Evolutionary conservation across 1,140 invertebrate genomes (phyloP), one percentile per base, ranked within the genome.

Genomic region (Agraylea sexmaculata): DNA sequence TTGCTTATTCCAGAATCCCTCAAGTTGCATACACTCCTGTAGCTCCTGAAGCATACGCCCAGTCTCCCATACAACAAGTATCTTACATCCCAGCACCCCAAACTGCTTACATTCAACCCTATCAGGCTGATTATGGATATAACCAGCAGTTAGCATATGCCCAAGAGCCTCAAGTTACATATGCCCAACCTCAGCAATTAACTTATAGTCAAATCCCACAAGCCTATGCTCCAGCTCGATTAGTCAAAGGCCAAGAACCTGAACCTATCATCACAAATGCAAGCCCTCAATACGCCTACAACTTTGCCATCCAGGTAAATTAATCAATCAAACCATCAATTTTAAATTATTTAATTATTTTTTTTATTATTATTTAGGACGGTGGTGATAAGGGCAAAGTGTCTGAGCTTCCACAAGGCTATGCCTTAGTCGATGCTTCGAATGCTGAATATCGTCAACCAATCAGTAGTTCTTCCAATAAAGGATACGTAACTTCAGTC

Each of bases 271-370:
- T 21, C 31, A 4, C 25, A 42, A 11, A 21, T 20, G 12, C 5
- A 13, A 35, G 18, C n/a, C 3, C 34, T 16, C 40, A 42, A 42
- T 42, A 42, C 25, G 18, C 40, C 11, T 42, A 42, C 27, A 20
- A 32, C 3, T 42, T 29, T 13, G 34, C 35, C 12, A 15, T 16
- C 2, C 40, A 29, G 17, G 34, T 37, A 21, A 23, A 13, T 10
- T 6, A 11, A 37, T 10, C 15, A 10, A 23, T 25, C 22, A 37
- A n/a, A n/a, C n/a, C n/a, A n/a, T n/a, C n/a, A n/a, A n/a, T n/a
- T n/a, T n/a, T n/a, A n/a, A n/a, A n/a, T n/a, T n/a, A n/a, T n/a
- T n/a, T n/a, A n/a, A n/a, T n/a, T n/a, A n/a, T n/a, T n/a, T n/a
- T n/a, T n/a, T n/a, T n/a, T n/a, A n/a, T n/a, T n/a, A n/a, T n/a